Evolutionary conservation across 2,797 vertebrate species (phyloP), one percentile per base, ranked within the genome.

Genomic region (Naso thynnoides): DNA sequence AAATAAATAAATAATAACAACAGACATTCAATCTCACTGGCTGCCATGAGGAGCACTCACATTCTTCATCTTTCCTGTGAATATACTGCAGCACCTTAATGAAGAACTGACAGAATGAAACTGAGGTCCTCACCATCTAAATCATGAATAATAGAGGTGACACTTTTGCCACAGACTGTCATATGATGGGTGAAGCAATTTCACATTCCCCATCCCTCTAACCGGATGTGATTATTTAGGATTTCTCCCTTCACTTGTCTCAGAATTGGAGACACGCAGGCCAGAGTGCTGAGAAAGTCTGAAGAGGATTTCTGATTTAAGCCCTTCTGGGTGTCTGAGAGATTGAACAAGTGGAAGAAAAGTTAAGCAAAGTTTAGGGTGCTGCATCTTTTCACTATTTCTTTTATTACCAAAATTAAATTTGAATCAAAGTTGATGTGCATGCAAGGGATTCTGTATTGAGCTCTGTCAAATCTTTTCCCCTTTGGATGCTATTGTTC

Each of bases 131-230:
- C 18, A 2, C 44, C 60, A 73, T 76, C 54, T 53, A 24, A 78
- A 79, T 78, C 60, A 47, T 29, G 23, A 58, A 76, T 81, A 82
- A 89, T 75, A 67, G 79, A 87, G 73, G 71, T 78, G 73, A 85
- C 44, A 42, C 53, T 31, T 79, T 45, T 59, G 64, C 59, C 77
- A 75, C 44, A 3, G 38, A 58, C 79, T 79, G 66, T 75, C 76
- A 50, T 16, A 53, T 42, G 66, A 64, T 16, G 6, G 64, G 56
- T 4, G 58, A 78, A 76, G 73, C 58, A 68, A 82, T 81, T 78
- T 69, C 52, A 23, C 39, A 36, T 78, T 60, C 50, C 21, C 16
- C 3, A 13, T 66, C 75, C 78, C 78, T 84, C 80, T 76, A 73
- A 73, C 73, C 69, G 53, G 23, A 73, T 62, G 65, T 79, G 55